phyloP scores from a whole-genome alignment of 2,113 vertebrate genomes.

The Pseudolaguvia tuberculata region DNA sequence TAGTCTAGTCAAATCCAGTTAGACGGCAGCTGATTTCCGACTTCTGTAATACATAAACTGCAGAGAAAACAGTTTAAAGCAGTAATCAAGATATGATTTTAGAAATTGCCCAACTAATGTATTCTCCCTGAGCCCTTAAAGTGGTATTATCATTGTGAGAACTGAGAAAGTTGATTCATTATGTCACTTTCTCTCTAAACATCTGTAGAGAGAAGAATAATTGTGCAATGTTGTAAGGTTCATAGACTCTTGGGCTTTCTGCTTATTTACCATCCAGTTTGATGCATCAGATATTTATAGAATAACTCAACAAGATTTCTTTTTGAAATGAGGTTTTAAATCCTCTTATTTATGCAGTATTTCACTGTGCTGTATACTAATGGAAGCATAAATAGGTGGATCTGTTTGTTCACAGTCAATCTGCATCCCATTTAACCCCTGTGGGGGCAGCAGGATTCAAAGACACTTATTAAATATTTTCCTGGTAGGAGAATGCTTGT shows the following conservation, averaged over 20 bases:
- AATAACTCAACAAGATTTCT: background rate
- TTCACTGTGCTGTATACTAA: background rate
- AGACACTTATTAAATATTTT: slow-evolving; percentile 7
- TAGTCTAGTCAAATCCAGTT: too few relatives aligned
- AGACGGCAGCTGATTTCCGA: background rate
- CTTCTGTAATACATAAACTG: background rate
- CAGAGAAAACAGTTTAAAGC: background rate
- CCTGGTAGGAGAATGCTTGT: background rate
- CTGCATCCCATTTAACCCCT: background rate
- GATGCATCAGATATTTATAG: background rate
- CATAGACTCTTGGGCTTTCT: background rate
- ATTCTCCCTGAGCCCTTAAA: background rate
- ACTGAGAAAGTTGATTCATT: background rate
- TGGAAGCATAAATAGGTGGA: background rate
- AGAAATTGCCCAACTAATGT: background rate
- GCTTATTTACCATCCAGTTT: background rate
- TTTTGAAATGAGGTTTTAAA: background rate
- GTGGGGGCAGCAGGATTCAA: background rate
- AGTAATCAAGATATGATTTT: background rate
- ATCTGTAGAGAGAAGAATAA: background rate
- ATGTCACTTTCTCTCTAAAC: background rate
- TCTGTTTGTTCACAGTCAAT: background rate
- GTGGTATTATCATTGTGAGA: background rate
- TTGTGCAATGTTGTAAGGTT: background rate
- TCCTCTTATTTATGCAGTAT: background rate